Percentiles rank a stretch among this genome's conserved stretches.
Conservation (phyloP, 2,797 vertebrate species). For the Acanthurus tractus region DNA sequence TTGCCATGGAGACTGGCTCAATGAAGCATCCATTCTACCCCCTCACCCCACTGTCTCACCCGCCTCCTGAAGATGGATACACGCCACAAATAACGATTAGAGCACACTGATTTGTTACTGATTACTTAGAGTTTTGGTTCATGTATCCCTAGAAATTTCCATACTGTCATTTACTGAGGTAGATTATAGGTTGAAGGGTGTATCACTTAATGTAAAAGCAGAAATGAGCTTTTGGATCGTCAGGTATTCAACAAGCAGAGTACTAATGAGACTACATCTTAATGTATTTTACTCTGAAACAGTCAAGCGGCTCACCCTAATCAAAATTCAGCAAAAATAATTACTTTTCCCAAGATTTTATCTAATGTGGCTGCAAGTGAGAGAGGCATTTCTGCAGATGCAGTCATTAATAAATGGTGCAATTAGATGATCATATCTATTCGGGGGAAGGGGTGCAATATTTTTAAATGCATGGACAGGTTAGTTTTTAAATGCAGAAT, state of each 20-base stretch:
- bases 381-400: not conserved
- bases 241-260: slow-evolving; percentile 15
- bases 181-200: slow-evolving; percentile 24
- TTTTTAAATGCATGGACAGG: not conserved
- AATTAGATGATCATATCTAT: not conserved
- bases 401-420: not conserved
- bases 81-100: slow-evolving; percentile 67
- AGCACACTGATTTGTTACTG: slow-evolving; percentile 31
- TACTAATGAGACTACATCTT: slow-evolving; percentile 4
- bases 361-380: not conserved
- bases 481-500: not conserved
- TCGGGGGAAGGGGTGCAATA: not conserved
- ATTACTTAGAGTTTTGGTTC: slow-evolving; percentile 1
- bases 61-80: slow-evolving; percentile 64
- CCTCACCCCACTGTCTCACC: slow-evolving; percentile 21
- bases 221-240: not conserved
- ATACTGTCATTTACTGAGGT: not conserved
- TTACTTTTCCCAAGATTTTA: not conserved
- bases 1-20: slow-evolving; percentile 83
- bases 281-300: not conserved
- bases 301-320: not conserved
- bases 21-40: slow-evolving; percentile 72
- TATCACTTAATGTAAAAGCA: not conserved
- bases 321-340: not conserved
- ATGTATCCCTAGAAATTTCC: not conserved